These are phyloP conservation scores for Drosophila koepferae DNA, from an alignment of 2,888 invertebrate genomes.

Conservation along the genomic window DNA sequence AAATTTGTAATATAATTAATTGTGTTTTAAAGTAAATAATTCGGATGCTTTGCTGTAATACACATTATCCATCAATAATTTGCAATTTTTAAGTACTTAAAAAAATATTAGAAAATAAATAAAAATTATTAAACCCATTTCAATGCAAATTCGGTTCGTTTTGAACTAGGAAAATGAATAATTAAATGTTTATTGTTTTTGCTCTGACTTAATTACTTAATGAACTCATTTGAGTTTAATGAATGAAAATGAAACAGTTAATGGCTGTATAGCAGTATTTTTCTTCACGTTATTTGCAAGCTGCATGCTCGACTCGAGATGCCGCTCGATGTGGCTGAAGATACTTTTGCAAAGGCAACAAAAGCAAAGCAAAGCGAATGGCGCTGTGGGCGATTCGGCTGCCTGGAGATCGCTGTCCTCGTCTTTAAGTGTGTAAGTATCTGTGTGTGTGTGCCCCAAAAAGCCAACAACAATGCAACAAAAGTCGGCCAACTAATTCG, in stretches of 20 bases:
- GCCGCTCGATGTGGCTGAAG: constrained; percentile 35
- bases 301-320: constrained; percentile 43
- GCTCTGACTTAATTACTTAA: constrained; percentile 8
- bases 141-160: neutral
- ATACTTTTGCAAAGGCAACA: constrained; percentile 44
- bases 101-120: neutral
- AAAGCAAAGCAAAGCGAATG: constrained; percentile 57
- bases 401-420: constrained; percentile 61
- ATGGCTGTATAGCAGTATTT: constrained; percentile 5
- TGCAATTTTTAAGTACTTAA: neutral
- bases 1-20: too few relatives aligned
- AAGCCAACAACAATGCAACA: constrained; percentile 46
- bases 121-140: neutral
- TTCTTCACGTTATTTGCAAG: constrained; percentile 27
- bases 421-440: constrained; percentile 28
- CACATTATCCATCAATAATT: neutral
- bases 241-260: constrained; percentile 13
- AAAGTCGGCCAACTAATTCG: constrained; percentile 66
- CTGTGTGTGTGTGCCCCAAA: constrained; percentile 54
- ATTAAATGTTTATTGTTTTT: neutral
- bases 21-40: too few relatives aligned
- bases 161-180: constrained; percentile 4
- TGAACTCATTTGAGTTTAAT: constrained; percentile 13
- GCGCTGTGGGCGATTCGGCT: constrained; percentile 71
- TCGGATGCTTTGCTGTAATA: too few relatives aligned